Base-by-base conservation (phyloP, 1,140 invertebrate genomes). In the Cyphomyrmex costatus region DNA sequence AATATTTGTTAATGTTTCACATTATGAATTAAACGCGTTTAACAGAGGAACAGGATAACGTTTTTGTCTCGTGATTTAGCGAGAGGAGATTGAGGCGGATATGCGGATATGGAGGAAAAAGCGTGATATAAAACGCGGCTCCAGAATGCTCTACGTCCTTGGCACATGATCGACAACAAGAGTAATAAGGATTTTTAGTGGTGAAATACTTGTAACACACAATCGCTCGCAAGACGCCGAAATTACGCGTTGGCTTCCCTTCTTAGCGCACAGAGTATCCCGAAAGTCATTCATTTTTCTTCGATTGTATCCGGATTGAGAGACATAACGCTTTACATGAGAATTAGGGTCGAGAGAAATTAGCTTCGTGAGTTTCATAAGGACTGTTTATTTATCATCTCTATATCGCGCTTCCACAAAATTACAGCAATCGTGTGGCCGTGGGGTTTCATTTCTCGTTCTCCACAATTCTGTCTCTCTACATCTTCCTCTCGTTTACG, bases 101-200 rank as follows among this genome's bases (percentile, higher is more conserved):
- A 76, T 88, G 65, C 56, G 73, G 56, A 78, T 60, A 63, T 58
- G n/a, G 33, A n/a, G 53, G 78, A 86, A 83, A 68, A 73, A 86
- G 87, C 14, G 60, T 49, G 56, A 70, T 63, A 83, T 77, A 68
- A 88, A 88, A 77, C 63, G 51, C 51, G 85, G 65, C 71, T 84
- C 65, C 71, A 87, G 79, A 78, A 73, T 27, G 71, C 56, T 71
- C 27, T 42, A 24, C 65, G 71, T 88, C 85, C 77, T 88, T 88
- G 87, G 77, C 85, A 82, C 85, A 46, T 88, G 87, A 88, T 88
- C 87, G 87, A 88, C 85, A 88, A 88, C 65, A 88, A 61, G 36
- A 80, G 33, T 86, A 79, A 88, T 86, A 61, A 70, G 36, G 60
- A 88, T 80, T 88, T 88, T 86, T 83, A 88, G 27, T 51, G 56